phyloP scores from a whole-genome alignment of 2,797 vertebrate species.

The Syngnathus rostellatus region DNA sequence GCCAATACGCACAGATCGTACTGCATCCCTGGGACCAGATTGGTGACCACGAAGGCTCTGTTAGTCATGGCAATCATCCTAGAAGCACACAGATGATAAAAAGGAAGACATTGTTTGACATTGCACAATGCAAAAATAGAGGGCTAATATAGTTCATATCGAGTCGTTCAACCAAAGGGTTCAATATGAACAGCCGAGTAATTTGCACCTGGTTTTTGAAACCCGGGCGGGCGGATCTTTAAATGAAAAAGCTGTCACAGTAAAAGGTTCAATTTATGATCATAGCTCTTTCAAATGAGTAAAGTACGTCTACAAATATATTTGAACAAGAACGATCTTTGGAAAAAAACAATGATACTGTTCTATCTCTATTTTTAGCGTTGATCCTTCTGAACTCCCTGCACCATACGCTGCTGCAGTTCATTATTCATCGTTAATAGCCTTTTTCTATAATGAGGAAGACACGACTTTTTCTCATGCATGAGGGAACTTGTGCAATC shows the following conservation, averaged over 20 bases:
- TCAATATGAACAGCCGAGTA: no score
- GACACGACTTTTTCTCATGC: conserved; percentile 38
- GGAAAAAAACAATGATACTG: conserved; percentile 15
- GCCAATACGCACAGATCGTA: conserved; percentile 96
- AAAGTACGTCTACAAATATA: neutral
- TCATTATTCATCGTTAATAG: conserved; percentile 60
- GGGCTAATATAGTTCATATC: no score
- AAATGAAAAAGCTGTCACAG: no score
- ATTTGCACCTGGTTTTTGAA: no score
- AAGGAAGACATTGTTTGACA: neutral
- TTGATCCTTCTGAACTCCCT: conserved; percentile 31
- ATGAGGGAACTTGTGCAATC: conserved; percentile 34
- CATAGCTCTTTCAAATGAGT: neutral
- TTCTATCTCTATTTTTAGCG: conserved; percentile 24
- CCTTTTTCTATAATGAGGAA: conserved; percentile 44
- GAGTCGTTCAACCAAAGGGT: no score
- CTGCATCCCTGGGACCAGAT: conserved; percentile 87
- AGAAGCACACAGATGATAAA: conserved; percentile 3
- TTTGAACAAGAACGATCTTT: conserved; percentile 10
- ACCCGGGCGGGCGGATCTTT: no score
- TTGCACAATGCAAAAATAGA: neutral
- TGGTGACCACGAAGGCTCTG: conserved; percentile 90
- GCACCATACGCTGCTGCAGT: conserved; percentile 21
- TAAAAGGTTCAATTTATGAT: neutral
- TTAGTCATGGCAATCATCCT: conserved; percentile 94